Conservation (phyloP, 2,113 vertebrate genomes). For the Shinisaurus crocodilurus region DNA sequence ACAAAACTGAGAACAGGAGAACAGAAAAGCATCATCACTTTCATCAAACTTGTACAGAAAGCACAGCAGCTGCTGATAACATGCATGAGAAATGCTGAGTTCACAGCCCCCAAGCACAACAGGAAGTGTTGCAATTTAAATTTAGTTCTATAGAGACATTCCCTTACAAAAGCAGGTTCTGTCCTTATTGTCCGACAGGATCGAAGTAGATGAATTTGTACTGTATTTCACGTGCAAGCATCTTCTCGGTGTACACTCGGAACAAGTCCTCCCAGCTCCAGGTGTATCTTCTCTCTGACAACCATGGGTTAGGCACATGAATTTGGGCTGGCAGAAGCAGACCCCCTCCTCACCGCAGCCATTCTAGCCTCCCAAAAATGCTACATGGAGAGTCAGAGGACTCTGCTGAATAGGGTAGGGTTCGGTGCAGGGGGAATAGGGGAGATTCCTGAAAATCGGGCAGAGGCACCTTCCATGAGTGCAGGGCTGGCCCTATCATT, state of each 20-base stretch:
- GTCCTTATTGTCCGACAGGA: slow-evolving; percentile 58
- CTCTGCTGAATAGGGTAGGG: too few relatives aligned
- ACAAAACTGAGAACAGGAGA: slow-evolving; percentile 36
- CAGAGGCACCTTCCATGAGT: too few relatives aligned
- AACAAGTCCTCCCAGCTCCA: too few relatives aligned
- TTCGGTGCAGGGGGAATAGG: too few relatives aligned
- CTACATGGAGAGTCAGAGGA: too few relatives aligned
- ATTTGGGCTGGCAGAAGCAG: too few relatives aligned
- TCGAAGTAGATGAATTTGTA: slow-evolving; percentile 55
- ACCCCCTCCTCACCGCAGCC: too few relatives aligned
- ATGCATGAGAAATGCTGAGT: slow-evolving; percentile 53
- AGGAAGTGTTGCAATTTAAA: slow-evolving; percentile 58
- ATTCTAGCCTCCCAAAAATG: too few relatives aligned
- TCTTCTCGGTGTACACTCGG: background rate
- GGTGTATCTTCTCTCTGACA: too few relatives aligned
- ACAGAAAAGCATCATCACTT: slow-evolving; percentile 56
- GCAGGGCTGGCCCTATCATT: too few relatives aligned
- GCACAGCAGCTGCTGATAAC: slow-evolving; percentile 54
- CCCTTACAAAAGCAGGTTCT: slow-evolving; percentile 52
- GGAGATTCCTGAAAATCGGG: too few relatives aligned
- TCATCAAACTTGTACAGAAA: slow-evolving; percentile 51
- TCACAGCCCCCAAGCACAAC: slow-evolving; percentile 55
- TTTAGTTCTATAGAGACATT: slow-evolving; percentile 58
- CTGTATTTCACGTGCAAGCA: background rate
- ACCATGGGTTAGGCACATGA: too few relatives aligned